These are phyloP conservation scores for Bathynomus jamesi DNA, from an alignment of 1,140 invertebrate genomes.

Conservation along the genomic window DNA sequence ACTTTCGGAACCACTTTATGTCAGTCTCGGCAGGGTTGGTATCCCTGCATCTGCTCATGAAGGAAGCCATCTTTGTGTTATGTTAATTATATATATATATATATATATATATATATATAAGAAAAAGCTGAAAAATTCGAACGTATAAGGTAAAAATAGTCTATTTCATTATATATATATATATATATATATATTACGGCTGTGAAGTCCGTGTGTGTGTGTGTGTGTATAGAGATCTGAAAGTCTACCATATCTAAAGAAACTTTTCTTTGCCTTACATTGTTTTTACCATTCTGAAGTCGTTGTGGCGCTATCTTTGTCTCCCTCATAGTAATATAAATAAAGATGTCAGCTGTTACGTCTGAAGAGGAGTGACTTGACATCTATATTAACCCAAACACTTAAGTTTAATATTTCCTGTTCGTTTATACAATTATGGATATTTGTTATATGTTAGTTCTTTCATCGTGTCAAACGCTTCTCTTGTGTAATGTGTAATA, in stretches of 20 bases:
- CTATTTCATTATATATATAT: background rate
- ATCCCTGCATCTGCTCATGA: background rate
- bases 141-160: too few species aligned
- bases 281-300: too few species aligned
- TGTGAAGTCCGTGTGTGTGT: too few species aligned
- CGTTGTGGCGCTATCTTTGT: background rate
- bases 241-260: too few species aligned
- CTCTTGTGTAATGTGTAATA: too few species aligned
- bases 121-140: background rate
- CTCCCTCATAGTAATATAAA: background rate
- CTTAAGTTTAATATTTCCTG: background rate
- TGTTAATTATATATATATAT: too few species aligned
- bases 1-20: constrained; percentile 1
- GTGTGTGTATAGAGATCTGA: too few species aligned
- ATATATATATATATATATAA: too few species aligned
- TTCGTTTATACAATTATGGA: background rate
- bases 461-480: too few species aligned
- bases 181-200: too few species aligned
- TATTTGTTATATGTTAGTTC: too few species aligned
- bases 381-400: background rate
- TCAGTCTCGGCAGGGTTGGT: background rate
- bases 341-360: background rate
- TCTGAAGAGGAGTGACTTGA: background rate
- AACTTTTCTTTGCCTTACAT: too few species aligned
- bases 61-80: background rate